phyloP scores from a whole-genome alignment of 2,888 invertebrate species.

The Thymelicus sylvestris region DNA sequence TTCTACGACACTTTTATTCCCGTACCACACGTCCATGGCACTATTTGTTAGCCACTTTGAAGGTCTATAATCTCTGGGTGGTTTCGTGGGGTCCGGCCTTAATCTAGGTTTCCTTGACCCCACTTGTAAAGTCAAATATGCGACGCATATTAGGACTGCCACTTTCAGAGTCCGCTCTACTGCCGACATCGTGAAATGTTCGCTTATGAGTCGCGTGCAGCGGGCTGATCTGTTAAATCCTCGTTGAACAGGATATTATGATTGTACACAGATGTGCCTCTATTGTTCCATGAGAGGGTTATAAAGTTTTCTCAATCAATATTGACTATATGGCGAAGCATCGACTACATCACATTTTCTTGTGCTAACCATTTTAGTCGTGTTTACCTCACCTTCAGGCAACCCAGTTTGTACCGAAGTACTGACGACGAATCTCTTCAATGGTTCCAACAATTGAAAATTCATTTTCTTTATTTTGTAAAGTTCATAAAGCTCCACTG shows the following conservation, averaged over 20 bases:
- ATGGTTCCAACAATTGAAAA: too few species aligned
- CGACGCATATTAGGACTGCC: not conserved
- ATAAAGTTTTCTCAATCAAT: not conserved
- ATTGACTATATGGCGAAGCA: not conserved
- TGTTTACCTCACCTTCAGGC: not conserved
- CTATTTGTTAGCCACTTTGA: constrained; percentile 66
- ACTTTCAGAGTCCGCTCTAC: not conserved
- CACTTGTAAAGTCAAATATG: constrained; percentile 27
- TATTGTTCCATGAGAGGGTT: not conserved
- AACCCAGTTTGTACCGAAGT: not conserved
- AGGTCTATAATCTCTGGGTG: constrained; percentile 56
- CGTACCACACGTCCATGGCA: constrained; percentile 70
- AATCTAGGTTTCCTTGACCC: constrained; percentile 45
- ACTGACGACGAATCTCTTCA: too few species aligned
- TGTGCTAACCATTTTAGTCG: not conserved
- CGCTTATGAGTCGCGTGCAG: not conserved
- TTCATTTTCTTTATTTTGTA: too few species aligned
- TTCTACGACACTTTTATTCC: constrained; percentile 64
- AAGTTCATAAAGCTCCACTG: too few species aligned
- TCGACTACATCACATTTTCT: not conserved
- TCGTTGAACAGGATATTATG: constrained; percentile 1
- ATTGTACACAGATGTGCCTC: not conserved
- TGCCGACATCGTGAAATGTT: constrained; percentile 1
- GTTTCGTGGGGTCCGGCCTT: constrained; percentile 42
- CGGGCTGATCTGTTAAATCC: not conserved